A percentile compares a stretch with the other conserved stretches of the same genome.
phyloP scores from a whole-genome alignment of 1,140 invertebrate genomes.

The Eufriesea mexicana region DNA sequence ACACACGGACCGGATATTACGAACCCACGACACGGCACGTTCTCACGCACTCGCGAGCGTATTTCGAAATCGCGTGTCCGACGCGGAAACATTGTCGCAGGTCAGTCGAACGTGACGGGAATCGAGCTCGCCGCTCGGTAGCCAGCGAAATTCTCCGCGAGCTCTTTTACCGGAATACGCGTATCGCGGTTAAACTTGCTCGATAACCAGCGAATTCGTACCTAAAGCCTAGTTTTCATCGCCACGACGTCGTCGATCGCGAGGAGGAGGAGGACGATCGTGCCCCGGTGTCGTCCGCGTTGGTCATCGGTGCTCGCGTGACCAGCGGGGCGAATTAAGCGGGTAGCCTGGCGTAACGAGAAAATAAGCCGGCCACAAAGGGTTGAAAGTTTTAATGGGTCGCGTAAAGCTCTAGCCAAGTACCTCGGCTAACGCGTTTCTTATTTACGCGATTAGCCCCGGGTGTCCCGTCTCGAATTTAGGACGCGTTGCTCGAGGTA shows the following conservation, averaged over 20 bases:
- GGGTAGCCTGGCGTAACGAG: not conserved
- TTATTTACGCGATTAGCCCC: constrained; percentile 42
- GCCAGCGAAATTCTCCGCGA: constrained; percentile 53
- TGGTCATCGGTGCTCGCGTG: not conserved
- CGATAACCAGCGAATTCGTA: too few relatives aligned
- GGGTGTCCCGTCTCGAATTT: constrained; percentile 24
- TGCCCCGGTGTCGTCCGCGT: too few relatives aligned
- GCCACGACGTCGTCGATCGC: too few relatives aligned
- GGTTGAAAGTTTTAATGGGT: constrained; percentile 21
- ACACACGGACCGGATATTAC: constrained; percentile 1
- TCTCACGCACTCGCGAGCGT: constrained; percentile 55
- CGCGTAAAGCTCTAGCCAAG: not conserved
- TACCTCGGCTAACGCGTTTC: constrained; percentile 4
- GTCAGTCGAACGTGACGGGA: constrained; percentile 61
- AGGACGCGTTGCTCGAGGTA: constrained; percentile 34
- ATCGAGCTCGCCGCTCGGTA: constrained; percentile 42
- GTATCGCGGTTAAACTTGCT: too few relatives aligned
- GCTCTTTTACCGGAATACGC: too few relatives aligned
- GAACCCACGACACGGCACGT: constrained; percentile 22
- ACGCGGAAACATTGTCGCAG: constrained; percentile 62
- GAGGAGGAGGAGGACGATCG: too few relatives aligned
- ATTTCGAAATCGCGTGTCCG: constrained; percentile 62
- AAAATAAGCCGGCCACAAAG: not conserved
- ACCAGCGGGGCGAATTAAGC: not conserved
- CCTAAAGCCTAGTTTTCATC: too few relatives aligned